Conservation (phyloP, 2,888 invertebrate genomes). For the Ophion costatus region DNA sequence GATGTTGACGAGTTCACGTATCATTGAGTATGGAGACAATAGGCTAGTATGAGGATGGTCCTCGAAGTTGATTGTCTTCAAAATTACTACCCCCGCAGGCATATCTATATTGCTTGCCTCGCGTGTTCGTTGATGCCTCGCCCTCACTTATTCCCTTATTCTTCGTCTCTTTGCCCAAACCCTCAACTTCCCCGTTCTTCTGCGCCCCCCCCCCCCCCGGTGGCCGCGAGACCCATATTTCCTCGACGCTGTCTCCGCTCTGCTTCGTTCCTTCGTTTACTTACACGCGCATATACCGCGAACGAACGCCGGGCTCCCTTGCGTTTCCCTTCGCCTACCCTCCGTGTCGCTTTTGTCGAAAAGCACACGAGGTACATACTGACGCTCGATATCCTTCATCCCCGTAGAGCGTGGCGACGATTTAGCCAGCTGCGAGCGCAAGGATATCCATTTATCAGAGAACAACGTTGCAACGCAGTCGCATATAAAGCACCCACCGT, state of each 20-base stretch:
- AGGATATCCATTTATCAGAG: slow-evolving; percentile 55
- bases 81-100: neutral
- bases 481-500: slow-evolving; percentile 1
- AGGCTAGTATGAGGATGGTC: neutral
- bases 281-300: neutral
- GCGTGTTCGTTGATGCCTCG: slow-evolving; percentile 58
- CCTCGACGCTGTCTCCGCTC: slow-evolving; percentile 74
- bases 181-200: slow-evolving; percentile 4
- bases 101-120: neutral
- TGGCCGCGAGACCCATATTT: slow-evolving; percentile 80
- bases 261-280: slow-evolving; percentile 39
- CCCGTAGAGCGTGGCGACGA: slow-evolving; percentile 14
- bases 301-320: neutral
- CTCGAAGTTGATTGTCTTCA: neutral
- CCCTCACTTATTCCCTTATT: slow-evolving; percentile 56
- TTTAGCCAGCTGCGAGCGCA: slow-evolving; percentile 45
- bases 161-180: slow-evolving; percentile 68
- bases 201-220: slow-evolving; percentile 14
- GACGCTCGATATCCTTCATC: slow-evolving; percentile 36
- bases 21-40: no score
- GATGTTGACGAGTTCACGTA: no score
- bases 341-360: slow-evolving; percentile 30
- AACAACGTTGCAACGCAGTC: slow-evolving; percentile 31
- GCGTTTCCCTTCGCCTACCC: neutral
- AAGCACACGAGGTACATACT: slow-evolving; percentile 31